Conservation (phyloP, 2,113 vertebrate species). For the Anser cygnoides region DNA sequence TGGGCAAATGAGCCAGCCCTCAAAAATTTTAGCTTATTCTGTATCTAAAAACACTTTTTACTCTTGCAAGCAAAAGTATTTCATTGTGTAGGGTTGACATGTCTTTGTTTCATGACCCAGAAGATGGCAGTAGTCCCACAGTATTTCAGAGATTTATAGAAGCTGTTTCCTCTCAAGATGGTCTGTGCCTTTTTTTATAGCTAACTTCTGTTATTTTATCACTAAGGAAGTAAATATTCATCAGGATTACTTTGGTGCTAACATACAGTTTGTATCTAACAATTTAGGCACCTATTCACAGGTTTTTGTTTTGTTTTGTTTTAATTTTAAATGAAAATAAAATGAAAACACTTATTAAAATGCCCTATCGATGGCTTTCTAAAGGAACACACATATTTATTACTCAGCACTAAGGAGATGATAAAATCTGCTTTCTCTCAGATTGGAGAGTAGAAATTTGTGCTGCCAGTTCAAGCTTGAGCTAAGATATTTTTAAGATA, state of each 20-base stretch:
- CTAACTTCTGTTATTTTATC: not conserved
- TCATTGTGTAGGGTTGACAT: fast-evolving
- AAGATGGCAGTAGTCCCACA: slow-evolving; percentile 69
- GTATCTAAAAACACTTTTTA: fast-evolving
- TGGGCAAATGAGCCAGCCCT: not conserved
- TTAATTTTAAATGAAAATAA: not conserved
- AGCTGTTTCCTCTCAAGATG: not conserved
- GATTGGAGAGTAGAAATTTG: not conserved
- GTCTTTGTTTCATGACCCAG: not conserved
- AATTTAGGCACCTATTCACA: not conserved
- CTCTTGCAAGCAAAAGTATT: not conserved
- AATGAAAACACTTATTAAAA: not conserved
- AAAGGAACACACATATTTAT: not conserved
- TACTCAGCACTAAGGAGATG: not conserved
- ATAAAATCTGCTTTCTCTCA: not conserved
- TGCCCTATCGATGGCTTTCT: not conserved
- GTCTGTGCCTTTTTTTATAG: fast-evolving
- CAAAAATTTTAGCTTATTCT: not conserved
- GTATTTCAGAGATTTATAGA: not conserved
- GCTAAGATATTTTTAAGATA: not conserved
- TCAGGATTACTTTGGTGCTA: not conserved
- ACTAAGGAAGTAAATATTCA: not conserved
- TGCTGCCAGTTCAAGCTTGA: not conserved
- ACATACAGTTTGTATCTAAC: not conserved
- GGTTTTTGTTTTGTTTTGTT: not conserved